phyloP scores from a whole-genome alignment of 1,140 invertebrate genomes.

The Caerostris darwini region DNA sequence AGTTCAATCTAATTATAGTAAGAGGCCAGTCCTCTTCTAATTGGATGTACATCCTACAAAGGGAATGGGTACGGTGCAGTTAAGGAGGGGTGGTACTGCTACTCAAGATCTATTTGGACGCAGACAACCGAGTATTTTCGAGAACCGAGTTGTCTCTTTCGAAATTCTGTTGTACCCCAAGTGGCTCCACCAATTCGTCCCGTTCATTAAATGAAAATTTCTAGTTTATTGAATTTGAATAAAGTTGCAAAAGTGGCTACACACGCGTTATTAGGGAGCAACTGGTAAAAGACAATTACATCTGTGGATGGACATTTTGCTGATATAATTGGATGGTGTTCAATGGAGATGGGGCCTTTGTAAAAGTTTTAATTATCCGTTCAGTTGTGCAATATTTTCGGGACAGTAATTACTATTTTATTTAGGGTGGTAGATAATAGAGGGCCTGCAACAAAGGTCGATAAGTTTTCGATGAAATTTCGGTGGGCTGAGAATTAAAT shows the following conservation, averaged over 20 bases:
- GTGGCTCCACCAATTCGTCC: background rate
- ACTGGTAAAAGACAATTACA: background rate
- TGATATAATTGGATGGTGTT: background rate
- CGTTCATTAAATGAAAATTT: constrained; percentile 20
- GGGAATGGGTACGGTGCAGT: background rate
- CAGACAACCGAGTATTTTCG: background rate
- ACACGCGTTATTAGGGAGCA: background rate
- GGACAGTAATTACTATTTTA: no score
- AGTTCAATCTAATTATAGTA: constrained; percentile 36
- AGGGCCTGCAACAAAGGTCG: no score
- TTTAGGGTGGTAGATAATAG: no score
- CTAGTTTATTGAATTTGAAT: constrained; percentile 5
- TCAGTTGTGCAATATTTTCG: no score
- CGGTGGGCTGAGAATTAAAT: no score
- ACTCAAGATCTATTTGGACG: background rate
- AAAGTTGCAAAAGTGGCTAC: background rate
- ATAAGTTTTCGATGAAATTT: no score
- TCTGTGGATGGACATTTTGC: background rate
- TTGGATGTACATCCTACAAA: constrained; percentile 25
- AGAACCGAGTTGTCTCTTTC: background rate
- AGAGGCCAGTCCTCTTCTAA: background rate
- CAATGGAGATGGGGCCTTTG: background rate
- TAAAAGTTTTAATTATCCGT: constrained; percentile 2
- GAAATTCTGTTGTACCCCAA: background rate
- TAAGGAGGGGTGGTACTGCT: background rate